Evolutionary conservation across 2,113 vertebrate species (phyloP), one percentile per base, ranked within the genome.

Genomic region (Seriola quinqueradiata): DNA sequence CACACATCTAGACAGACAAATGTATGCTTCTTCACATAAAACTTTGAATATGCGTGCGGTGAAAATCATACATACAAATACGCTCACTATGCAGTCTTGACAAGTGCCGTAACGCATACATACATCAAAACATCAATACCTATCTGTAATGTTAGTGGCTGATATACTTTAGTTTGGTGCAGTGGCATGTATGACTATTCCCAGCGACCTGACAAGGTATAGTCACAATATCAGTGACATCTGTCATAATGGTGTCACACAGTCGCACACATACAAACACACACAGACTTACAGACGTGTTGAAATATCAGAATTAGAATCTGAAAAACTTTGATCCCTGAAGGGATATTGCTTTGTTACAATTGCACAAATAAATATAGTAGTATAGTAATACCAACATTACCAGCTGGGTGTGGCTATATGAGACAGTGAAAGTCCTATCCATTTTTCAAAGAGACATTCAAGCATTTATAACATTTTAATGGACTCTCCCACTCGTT

Each of bases 381-480:
- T 38, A 46, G 28, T 3, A 46, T 46, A 13, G 44, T 13, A 46
- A 46, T 13, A 55, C 36, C 4, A 55, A 12, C 34, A 64, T 58
- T 34, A 54, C 12, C 44, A 58, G 50, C 9, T 2, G 57, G 46
- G 68, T 1, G 36, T 54, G 25, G 42, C 34, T 57, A 21, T 17
- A 70, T 38, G 25, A 44, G 68, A 55, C 46, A 50, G 40, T 70
- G 19, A 82, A 64, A 78, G 48, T 59, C 25, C 16, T 34, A 10
- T 36, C 65, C 40, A 70, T 68, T 60, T 66, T 77, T 78, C 42
- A 36, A 55, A 63, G 55, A 69, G 55, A 55, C 59, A n/a, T 38
- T 59, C 40, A 64, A 65, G 82, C 61, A 79, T 82, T 71, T 44
- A 28, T 72, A 79, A 79, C 57, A 82, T 36, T 75, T 85, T 79